phyloP scores from a whole-genome alignment of 2,113 vertebrate species.

The Pica pica region DNA sequence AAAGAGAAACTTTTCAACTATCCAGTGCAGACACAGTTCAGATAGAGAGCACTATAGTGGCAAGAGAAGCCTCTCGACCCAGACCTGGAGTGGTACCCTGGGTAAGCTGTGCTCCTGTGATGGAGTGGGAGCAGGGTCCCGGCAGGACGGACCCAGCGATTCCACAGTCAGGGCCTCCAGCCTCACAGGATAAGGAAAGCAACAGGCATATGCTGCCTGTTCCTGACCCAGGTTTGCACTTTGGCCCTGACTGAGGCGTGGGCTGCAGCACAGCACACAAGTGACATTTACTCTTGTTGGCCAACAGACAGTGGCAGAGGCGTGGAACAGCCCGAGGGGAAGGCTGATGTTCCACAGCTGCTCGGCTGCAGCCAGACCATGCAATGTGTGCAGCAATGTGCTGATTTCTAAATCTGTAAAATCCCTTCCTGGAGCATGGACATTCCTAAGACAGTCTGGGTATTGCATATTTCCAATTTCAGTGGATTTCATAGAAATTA shows the following conservation, averaged over 20 bases:
- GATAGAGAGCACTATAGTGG: fast-evolving
- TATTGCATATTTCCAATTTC: background rate
- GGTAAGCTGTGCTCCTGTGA: background rate
- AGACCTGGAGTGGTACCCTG: background rate
- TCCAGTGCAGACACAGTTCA: fast-evolving
- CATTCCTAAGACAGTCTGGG: background rate
- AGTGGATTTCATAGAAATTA: background rate
- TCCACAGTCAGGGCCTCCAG: fast-evolving
- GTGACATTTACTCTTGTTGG: background rate
- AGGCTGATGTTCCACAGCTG: background rate
- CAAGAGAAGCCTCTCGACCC: background rate
- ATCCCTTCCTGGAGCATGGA: background rate
- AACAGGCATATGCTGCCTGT: background rate
- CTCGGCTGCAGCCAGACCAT: background rate
- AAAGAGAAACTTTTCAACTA: background rate
- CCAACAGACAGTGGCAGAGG: background rate
- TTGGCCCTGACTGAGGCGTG: background rate
- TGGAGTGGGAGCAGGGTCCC: fast-evolving
- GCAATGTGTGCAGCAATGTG: background rate
- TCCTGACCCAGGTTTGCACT: background rate
- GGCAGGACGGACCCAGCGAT: fast-evolving
- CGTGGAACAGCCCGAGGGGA: background rate
- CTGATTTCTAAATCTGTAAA: background rate
- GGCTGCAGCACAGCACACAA: background rate
- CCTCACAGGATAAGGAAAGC: fast-evolving